These are phyloP conservation scores for Himalopsyche anomala DNA, from an alignment of 2,888 invertebrate species.

Conservation along the genomic window DNA sequence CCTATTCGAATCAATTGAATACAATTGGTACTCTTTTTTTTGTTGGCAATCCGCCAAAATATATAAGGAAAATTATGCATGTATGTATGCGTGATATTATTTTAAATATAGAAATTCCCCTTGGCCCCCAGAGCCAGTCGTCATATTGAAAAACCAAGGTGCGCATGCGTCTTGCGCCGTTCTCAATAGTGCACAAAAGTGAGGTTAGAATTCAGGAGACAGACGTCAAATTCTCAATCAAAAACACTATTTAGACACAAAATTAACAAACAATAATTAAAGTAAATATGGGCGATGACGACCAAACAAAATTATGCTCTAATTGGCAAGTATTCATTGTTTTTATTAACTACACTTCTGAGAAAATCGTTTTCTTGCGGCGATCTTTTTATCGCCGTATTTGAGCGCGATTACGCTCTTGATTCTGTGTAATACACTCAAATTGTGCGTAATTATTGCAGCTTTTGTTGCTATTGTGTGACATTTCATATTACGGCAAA, in stretches of 20 bases:
- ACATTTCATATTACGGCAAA: not conserved
- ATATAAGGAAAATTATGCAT: conserved; percentile 51
- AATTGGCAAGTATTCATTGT: conserved; percentile 58
- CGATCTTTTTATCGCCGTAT: not conserved
- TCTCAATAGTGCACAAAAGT: conserved; percentile 49
- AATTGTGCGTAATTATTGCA: not conserved
- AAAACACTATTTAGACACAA: conserved; percentile 49
- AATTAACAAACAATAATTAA: conserved; percentile 50
- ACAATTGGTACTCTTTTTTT: conserved; percentile 55
- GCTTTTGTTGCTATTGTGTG: not conserved
- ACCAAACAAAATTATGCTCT: conserved; percentile 57
- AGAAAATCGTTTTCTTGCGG: not conserved
- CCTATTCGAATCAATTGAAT: conserved; percentile 44
- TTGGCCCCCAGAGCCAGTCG: conserved; percentile 28
- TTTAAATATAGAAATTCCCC: conserved; percentile 57
- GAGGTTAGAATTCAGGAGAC: conserved; percentile 54
- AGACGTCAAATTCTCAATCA: conserved; percentile 55
- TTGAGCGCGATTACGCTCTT: not conserved
- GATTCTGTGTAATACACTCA: not conserved
- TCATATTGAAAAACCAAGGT: conserved; percentile 19
- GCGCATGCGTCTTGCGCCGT: not conserved
- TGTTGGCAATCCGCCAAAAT: conserved; percentile 51
- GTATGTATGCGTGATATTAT: conserved; percentile 41
- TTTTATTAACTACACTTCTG: conserved; percentile 4
- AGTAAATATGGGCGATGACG: conserved; percentile 58